Conservation (phyloP, 1,140 invertebrate species). For the Aphelenchoides besseyi region DNA sequence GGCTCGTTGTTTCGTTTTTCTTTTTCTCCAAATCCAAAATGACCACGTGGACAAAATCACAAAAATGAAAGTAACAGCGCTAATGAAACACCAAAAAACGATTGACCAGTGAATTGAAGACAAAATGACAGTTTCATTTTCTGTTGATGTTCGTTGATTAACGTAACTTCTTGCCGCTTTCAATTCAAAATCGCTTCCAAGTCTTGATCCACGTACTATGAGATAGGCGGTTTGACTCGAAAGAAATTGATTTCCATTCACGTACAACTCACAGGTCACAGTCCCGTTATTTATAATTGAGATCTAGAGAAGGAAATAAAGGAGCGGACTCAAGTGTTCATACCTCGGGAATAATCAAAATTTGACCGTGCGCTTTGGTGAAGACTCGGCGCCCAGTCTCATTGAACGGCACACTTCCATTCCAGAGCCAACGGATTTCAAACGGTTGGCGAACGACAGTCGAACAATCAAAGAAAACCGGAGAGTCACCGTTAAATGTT, state of each 20-base stretch:
- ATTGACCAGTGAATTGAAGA: no score
- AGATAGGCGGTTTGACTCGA: constrained; percentile 1
- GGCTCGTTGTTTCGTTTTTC: not conserved
- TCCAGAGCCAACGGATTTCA: not conserved
- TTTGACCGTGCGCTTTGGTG: not conserved
- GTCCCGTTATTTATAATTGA: not conserved
- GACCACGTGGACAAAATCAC: not conserved
- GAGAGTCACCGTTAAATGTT: not conserved
- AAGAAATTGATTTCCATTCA: constrained; percentile 2
- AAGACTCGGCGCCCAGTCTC: not conserved
- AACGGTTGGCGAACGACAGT: not conserved
- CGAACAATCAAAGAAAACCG: not conserved
- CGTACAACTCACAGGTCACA: not conserved
- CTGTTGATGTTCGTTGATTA: no score
- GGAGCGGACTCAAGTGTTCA: not conserved
- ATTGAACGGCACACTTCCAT: not conserved
- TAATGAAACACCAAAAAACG: not conserved
- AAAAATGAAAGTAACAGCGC: not conserved
- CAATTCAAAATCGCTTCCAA: not conserved
- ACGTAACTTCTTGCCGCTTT: not conserved
- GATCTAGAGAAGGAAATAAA: not conserved
- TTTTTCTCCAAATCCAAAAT: not conserved
- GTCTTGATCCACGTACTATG: not conserved
- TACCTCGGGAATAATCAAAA: not conserved
- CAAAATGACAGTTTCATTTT: no score